Base-by-base conservation (phyloP, 2,797 vertebrate species). In the Eutrigla gurnardus region DNA sequence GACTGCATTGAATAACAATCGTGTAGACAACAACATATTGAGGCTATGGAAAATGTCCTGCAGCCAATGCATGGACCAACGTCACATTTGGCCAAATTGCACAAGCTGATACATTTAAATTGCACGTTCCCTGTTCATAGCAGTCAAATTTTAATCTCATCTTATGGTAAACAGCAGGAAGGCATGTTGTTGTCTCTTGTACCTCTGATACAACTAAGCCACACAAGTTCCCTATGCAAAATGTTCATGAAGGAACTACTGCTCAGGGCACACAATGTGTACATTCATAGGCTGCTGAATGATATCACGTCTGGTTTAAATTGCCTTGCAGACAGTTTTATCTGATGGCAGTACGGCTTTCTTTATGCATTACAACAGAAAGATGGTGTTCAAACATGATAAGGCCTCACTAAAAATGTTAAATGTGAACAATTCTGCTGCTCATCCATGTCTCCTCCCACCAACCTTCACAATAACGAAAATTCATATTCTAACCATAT, bases 261-360 rank as follows among this genome's bases (percentile, higher is more conserved):
- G 77, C 70, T 73, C 37, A 58, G 42, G 12, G 18, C 39, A 70
- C 62, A 90, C 81, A 92, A 86, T 91, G 79, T 80, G 65, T 55
- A 80, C 77, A 82, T 86, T 85, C 85, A 81, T 62, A 69, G 67
- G 57, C 65, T 52, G 49, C 50, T 77, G 81, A 83, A 89, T 89
- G 73, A 88, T 91, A 91, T 91, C 84, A 88, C 42, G 66, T 81
- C 78, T 82, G 60, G 80, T 87, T 86, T 83, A 84, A 87, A 90
- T 85, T 77, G 86, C 81, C 67, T 81, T 89, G 92, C 95, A 94
- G 95, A 77, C 68, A 52, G 90, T 94, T 93, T 95, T 94, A 95
- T 97, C 96, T 95, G 94, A 95, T 91, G 86, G 87, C 90, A 88
- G 88, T 87, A 86, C 83, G 73, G 86, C 80, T 77, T 91, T 94